phyloP scores from a whole-genome alignment of 2,113 vertebrate species.

The Haplochromis burtoni region DNA sequence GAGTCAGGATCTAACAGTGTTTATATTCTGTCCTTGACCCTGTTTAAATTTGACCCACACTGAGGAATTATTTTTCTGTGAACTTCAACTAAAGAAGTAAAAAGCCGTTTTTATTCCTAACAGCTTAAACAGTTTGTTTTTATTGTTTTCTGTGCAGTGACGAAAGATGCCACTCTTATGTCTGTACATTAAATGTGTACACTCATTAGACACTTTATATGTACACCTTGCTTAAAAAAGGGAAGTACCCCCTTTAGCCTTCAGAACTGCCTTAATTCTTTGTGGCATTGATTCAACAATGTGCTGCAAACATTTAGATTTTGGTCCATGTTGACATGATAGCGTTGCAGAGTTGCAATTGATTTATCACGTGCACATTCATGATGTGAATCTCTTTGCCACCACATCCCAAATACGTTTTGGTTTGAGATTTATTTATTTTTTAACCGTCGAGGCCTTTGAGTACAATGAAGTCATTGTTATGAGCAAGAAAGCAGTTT shows the following conservation, averaged over 20 bases:
- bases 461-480: not conserved
- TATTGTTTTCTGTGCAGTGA: not conserved
- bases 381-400: not conserved
- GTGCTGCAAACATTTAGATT: not conserved
- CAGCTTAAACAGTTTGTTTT: not conserved
- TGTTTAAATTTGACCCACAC: not conserved
- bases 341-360: not conserved
- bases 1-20: not conserved
- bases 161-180: not conserved
- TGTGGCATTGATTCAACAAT: not conserved
- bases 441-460: not conserved
- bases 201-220: not conserved
- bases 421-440: not conserved
- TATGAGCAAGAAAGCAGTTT: not conserved
- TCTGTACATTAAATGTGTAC: not conserved
- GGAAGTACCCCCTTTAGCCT: not conserved
- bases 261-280: not conserved
- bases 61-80: not conserved
- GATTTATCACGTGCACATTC: not conserved
- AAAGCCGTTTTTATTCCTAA: not conserved
- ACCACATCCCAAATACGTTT: not conserved
- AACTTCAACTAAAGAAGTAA: not conserved
- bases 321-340: not conserved
- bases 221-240: not conserved
- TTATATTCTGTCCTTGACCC: conserved; percentile 1